phyloP scores from a whole-genome alignment of 2,888 invertebrate species.

The Lutraria lutraria region DNA sequence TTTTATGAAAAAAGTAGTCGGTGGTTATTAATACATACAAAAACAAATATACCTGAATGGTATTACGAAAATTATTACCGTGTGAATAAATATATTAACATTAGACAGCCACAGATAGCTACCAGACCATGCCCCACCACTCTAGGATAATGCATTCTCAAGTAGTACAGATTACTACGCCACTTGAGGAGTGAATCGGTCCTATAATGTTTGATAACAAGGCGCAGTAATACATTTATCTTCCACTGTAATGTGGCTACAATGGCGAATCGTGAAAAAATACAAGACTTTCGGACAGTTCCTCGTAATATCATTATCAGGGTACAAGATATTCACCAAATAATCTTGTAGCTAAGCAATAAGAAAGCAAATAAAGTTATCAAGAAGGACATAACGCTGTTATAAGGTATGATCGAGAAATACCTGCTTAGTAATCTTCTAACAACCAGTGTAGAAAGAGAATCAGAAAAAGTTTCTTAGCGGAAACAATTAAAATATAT shows the following conservation, averaged over 20 bases:
- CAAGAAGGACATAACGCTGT: background rate
- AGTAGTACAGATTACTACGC: slow-evolving; percentile 37
- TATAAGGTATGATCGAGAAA: background rate
- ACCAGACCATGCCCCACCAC: slow-evolving; percentile 24
- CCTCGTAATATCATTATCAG: background rate
- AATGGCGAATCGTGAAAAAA: background rate
- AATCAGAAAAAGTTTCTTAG: no score
- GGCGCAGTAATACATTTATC: slow-evolving; percentile 42
- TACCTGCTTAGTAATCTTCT: background rate
- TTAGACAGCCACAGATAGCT: slow-evolving; percentile 27
- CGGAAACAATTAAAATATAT: no score
- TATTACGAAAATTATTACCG: background rate
- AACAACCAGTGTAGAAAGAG: background rate
- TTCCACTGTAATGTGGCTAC: slow-evolving; percentile 1
- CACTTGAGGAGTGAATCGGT: slow-evolving; percentile 38
- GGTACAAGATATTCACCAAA: background rate
- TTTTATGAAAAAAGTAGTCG: slow-evolving; percentile 3
- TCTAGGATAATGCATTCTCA: slow-evolving; percentile 39
- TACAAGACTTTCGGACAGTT: background rate
- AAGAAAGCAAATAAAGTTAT: background rate
- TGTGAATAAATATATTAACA: slow-evolving; percentile 1
- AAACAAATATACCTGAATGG: slow-evolving; percentile 4
- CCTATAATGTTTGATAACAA: slow-evolving; percentile 30
- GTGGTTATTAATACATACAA: background rate
- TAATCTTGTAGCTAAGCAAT: background rate